phyloP scores from a whole-genome alignment of 2,113 vertebrate genomes.

The Albula glossodonta region DNA sequence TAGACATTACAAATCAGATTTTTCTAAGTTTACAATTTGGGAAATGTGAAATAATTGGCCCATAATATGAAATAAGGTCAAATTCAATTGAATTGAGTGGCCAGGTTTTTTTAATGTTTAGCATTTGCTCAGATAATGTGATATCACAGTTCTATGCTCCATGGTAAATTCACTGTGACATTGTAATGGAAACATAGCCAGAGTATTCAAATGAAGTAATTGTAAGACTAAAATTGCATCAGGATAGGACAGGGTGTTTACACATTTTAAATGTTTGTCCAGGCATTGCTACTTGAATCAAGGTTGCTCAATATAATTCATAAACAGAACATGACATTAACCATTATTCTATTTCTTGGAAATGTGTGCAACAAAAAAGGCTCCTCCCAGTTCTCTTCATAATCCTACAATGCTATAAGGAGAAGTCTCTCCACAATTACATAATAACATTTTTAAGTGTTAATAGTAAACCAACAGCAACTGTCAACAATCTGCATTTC shows the following conservation, averaged over 20 bases:
- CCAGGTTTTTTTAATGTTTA: neutral
- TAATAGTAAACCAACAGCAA: neutral
- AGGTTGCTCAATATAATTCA: neutral
- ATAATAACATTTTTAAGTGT: neutral
- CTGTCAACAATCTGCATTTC: neutral
- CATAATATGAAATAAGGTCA: neutral
- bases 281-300: neutral
- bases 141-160: neutral
- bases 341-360: neutral
- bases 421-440: neutral
- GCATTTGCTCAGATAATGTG: neutral
- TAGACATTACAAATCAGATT: neutral
- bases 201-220: neutral
- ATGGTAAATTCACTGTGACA: neutral
- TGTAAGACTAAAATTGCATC: neutral
- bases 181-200: neutral
- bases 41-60: neutral
- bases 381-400: neutral
- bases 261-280: neutral
- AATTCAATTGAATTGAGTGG: neutral
- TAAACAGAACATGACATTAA: slow-evolving; percentile 1
- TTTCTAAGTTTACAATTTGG: neutral
- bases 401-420: neutral
- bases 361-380: neutral
- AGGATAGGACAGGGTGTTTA: neutral